Base-by-base conservation (phyloP, 2,888 invertebrate genomes). In the Baronia brevicornis region DNA sequence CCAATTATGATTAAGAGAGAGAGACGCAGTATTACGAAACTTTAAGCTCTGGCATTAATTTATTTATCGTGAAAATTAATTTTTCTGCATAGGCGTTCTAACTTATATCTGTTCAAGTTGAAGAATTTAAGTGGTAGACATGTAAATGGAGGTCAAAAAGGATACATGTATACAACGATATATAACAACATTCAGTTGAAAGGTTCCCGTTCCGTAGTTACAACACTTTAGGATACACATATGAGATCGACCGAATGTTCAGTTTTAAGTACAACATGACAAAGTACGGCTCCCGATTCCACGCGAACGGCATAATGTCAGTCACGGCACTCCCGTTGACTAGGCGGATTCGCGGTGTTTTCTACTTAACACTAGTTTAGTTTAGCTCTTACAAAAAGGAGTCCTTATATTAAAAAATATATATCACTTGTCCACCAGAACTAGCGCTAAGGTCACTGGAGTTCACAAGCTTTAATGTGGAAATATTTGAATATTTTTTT, bases 171-270 rank as follows among this genome's bases (percentile, higher is more conserved):
- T 18, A 17, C 27, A 36, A 26, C 26, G 22, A 31, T 12, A 6
- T 32, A 34, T 32, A 28, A 35, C 21, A 38, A 39, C 20, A 38
- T 22, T 36, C 36, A 39, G 28, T 38, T 38, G 38, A 31, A 39
- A 39, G 40, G 36, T 26, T 32, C 8, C n/a, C n/a, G n/a, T n/a
- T 27, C 17, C 22, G 28, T 22, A 33, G 17, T 11, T 13, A 21
- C 7, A 26, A 33, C 11, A 21, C 10, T 25, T 38, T 33, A 44
- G 30, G 36, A 44, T 43, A 51, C 43, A 45, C 48, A 51, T 58
- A 74, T 77, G 80, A 80, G 80, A 80, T 80, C 80, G 68, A 71
- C 67, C 74, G 71, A 74, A 74, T 54, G 50, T 34, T 26, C 50
- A 44, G 39, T 48, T 53, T 61, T 67, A 71, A 72, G 67, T 70